These are phyloP conservation scores for Myrmecophaga tridactyla DNA, from an alignment of 2,113 vertebrate genomes.

Conservation along the genomic window DNA sequence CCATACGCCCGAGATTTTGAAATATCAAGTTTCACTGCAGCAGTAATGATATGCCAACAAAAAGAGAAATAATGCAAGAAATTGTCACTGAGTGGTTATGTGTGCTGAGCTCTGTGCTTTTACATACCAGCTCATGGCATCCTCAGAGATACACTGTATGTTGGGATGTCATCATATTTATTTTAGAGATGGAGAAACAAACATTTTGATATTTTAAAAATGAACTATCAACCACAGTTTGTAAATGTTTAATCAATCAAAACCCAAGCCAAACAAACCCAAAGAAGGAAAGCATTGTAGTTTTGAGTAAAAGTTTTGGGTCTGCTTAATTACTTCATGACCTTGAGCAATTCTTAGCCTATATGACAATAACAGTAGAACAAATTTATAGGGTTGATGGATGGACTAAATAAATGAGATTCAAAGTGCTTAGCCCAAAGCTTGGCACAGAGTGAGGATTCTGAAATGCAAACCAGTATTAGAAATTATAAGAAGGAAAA, in stretches of 20 bases:
- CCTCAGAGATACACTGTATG: accelerated
- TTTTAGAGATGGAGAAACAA: neutral
- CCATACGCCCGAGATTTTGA: too few species aligned
- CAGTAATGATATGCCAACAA: neutral
- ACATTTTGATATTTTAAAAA: neutral
- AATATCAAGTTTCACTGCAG: neutral
- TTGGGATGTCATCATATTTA: neutral
- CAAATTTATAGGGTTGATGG: neutral
- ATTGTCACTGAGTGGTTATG: neutral
- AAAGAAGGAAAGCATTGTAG: neutral
- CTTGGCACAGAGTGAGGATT: neutral
- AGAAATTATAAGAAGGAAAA: neutral
- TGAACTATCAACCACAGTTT: neutral
- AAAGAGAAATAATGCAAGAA: neutral
- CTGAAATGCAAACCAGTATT: neutral
- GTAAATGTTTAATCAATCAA: neutral
- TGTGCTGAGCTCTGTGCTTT: too few species aligned
- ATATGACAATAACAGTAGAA: neutral
- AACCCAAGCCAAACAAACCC: neutral
- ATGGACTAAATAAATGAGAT: neutral
- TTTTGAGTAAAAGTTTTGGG: neutral
- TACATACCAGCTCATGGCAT: neutral
- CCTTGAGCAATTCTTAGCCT: neutral
- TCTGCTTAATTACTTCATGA: neutral
- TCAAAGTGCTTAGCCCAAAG: neutral